A percentile compares a stretch with the other conserved stretches of the same genome.
Conservation (phyloP, 2,113 vertebrate genomes). For the Ia io region DNA sequence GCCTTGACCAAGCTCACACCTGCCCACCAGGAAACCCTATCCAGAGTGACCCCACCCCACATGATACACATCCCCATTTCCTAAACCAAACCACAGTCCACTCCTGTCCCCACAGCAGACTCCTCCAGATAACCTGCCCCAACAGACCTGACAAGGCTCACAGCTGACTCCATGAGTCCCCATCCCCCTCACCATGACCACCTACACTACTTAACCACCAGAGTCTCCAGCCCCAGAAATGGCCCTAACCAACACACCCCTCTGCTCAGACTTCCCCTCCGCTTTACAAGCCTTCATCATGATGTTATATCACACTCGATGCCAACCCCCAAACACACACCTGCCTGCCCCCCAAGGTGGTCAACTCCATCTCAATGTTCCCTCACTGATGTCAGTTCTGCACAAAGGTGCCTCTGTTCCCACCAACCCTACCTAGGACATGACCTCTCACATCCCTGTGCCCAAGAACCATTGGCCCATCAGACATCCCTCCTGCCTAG, state of each 20-base stretch:
- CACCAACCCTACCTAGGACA: not conserved
- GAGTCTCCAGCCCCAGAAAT: not conserved
- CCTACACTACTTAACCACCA: not conserved
- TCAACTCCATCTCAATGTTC: not conserved
- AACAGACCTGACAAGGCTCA: not conserved
- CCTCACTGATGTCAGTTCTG: not conserved
- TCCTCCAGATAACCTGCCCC: not conserved
- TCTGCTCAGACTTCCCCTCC: not conserved
- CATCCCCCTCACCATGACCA: not conserved
- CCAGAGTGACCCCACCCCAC: not conserved
- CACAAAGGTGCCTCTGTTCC: not conserved
- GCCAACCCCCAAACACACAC: not conserved
- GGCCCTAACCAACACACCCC: not conserved
- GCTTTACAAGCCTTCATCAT: not conserved
- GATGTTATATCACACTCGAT: not conserved
- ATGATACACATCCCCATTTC: not conserved
- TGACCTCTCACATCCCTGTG: not conserved
- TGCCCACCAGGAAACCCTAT: not conserved
- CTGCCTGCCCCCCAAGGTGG: not conserved
- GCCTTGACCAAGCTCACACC: not conserved
- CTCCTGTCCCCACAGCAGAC: not conserved
- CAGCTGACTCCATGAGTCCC: not conserved
- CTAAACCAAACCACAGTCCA: not conserved
- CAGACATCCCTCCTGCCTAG: not conserved
- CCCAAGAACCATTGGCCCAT: not conserved